A percentile compares a stretch with the other conserved stretches of the same genome.
Evolutionary conservation across 2,888 invertebrate genomes (phyloP).

Genomic region (Dione vanillae): DNA sequence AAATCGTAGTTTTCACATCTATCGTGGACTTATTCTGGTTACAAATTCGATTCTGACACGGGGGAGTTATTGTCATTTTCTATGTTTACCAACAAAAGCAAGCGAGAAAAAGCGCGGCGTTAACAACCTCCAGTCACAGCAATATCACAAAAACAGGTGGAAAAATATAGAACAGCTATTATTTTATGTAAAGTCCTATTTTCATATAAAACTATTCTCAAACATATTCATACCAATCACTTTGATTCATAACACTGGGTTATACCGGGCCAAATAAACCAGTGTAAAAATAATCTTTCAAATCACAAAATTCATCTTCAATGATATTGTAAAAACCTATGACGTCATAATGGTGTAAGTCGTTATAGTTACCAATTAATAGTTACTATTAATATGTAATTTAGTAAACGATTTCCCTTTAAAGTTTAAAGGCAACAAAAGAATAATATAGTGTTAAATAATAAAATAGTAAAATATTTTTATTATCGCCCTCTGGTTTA

Average conservation of each 20-base stretch:
- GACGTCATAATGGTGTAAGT: slow-evolving; percentile 1
- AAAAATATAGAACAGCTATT: background rate
- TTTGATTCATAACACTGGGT: background rate
- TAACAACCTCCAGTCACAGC: too few species aligned
- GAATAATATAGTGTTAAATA: too few species aligned
- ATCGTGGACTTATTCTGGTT: too few species aligned
- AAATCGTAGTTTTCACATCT: background rate
- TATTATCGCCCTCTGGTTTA: too few species aligned
- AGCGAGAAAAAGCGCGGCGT: too few species aligned
- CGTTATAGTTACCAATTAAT: slow-evolving; percentile 4
- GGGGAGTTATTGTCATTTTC: too few species aligned
- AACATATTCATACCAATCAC: background rate
- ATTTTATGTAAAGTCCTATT: background rate
- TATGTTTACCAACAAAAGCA: too few species aligned
- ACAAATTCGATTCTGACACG: too few species aligned
- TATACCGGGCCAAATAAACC: too few species aligned
- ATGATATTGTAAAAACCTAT: slow-evolving; percentile 8
- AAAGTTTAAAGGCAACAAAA: background rate
- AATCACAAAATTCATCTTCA: background rate
- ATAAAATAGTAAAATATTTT: too few species aligned
- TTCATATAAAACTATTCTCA: background rate
- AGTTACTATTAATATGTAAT: background rate
- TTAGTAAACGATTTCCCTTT: background rate
- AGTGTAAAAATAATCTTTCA: background rate
- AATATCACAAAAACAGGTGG: background rate